Evolutionary conservation across 2,113 vertebrate species (phyloP).

Genomic region (Lophius piscatorius): DNA sequence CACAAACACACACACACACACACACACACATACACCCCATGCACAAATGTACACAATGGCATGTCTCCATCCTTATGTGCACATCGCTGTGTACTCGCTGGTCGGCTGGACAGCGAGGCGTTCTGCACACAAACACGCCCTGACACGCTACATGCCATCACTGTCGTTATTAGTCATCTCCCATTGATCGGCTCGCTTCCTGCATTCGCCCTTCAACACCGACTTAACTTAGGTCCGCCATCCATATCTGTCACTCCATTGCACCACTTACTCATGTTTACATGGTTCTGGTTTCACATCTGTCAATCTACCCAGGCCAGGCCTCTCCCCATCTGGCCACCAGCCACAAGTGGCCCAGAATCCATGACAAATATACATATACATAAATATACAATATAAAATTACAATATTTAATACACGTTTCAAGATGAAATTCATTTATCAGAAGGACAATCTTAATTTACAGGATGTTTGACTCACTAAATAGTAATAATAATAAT

Average conservation of each 20-base stretch:
- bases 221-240: conserved; percentile 33
- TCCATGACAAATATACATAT: too few relatives aligned
- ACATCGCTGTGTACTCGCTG: not conserved
- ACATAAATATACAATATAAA: too few relatives aligned
- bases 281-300: conserved; percentile 43
- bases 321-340: not conserved
- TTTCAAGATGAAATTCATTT: too few relatives aligned
- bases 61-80: not conserved
- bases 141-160: conserved; percentile 15
- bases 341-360: too few relatives aligned
- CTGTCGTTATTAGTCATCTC: conserved; percentile 53
- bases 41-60: not conserved
- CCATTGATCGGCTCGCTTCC: conserved; percentile 59
- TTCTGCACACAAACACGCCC: conserved; percentile 17
- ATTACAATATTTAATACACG: too few relatives aligned
- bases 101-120: conserved; percentile 1
- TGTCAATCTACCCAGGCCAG: conserved; percentile 15
- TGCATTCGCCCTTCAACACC: conserved; percentile 53
- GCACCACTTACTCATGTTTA: conserved; percentile 29
- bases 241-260: conserved; percentile 40
- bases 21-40: not conserved
- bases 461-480: too few relatives aligned
- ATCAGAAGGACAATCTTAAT: too few relatives aligned
- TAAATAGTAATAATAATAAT: too few relatives aligned
- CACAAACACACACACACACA: conserved; percentile 4